phyloP scores from a whole-genome alignment of 2,113 vertebrate species.

The Sisor rabdophorus region DNA sequence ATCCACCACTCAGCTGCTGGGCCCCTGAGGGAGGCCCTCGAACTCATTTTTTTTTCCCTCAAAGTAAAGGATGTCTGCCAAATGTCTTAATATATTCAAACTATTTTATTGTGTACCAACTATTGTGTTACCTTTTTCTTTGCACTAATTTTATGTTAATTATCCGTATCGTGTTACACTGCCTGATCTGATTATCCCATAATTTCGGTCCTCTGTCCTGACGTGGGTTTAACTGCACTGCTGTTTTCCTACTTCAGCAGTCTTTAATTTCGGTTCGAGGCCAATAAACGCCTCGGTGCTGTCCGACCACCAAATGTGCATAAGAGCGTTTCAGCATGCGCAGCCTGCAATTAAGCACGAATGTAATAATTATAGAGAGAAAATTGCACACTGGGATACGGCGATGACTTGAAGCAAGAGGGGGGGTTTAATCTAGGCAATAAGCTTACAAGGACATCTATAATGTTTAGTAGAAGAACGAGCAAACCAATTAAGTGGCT shows the following conservation, averaged over 20 bases:
- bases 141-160: not conserved
- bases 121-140: too few relatives aligned
- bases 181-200: conserved; percentile 27
- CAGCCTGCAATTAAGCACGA: conserved; percentile 29
- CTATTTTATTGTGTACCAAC: too few relatives aligned
- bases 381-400: not conserved
- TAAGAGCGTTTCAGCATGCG: conserved; percentile 2
- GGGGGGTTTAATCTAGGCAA: not conserved
- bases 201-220: conserved; percentile 7
- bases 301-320: conserved; percentile 15
- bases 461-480: not conserved
- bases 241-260: conserved; percentile 14
- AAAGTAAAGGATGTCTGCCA: too few relatives aligned
- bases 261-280: conserved; percentile 15
- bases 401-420: not conserved
- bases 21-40: too few relatives aligned
- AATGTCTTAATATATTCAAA: too few relatives aligned
- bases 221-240: conserved; percentile 16
- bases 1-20: too few relatives aligned
- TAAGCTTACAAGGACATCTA: not conserved
- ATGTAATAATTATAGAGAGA: conserved; percentile 28
- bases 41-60: too few relatives aligned
- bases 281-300: conserved; percentile 17
- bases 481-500: not conserved
- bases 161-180: conserved; percentile 8